phyloP scores from a whole-genome alignment of 2,113 vertebrate species.

The Herpetotheres cachinnans region DNA sequence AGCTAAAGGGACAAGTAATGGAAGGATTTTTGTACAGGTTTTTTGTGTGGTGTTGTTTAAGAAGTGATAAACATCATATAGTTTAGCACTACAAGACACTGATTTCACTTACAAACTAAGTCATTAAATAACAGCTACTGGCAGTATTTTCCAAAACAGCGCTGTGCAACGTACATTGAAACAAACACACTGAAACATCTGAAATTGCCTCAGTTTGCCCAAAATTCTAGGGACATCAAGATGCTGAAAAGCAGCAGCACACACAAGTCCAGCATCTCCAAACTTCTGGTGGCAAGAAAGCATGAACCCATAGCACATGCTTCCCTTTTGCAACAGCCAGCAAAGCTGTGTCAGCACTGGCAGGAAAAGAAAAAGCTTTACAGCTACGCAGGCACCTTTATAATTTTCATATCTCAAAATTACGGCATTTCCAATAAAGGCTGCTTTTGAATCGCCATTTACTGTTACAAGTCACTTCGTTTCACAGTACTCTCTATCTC shows the following conservation, averaged over 20 bases:
- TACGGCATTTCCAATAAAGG: background rate
- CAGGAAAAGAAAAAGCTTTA: background rate
- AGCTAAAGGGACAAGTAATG: background rate
- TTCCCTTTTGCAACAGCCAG: background rate
- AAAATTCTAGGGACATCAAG: background rate
- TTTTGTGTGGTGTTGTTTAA: background rate
- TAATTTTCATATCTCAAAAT: conserved; percentile 18
- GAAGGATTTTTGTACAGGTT: background rate
- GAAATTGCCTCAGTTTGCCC: background rate
- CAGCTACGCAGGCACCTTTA: background rate
- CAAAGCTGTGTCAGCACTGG: background rate
- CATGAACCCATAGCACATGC: accelerated
- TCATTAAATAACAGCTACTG: background rate
- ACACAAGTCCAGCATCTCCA: background rate
- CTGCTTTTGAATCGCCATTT: background rate
- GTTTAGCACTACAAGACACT: background rate
- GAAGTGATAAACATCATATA: background rate
- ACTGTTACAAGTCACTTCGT: conserved; percentile 26
- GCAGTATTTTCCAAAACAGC: background rate
- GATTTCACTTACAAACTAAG: background rate
- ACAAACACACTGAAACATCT: background rate
- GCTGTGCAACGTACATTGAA: background rate
- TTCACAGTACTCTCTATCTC: conserved; percentile 10
- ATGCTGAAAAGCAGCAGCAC: background rate
- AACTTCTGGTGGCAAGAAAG: background rate